A percentile compares a stretch with the other conserved stretches of the same genome.
phyloP scores from a whole-genome alignment of 2,888 invertebrate genomes.

The Oegoconia quadripuncta region DNA sequence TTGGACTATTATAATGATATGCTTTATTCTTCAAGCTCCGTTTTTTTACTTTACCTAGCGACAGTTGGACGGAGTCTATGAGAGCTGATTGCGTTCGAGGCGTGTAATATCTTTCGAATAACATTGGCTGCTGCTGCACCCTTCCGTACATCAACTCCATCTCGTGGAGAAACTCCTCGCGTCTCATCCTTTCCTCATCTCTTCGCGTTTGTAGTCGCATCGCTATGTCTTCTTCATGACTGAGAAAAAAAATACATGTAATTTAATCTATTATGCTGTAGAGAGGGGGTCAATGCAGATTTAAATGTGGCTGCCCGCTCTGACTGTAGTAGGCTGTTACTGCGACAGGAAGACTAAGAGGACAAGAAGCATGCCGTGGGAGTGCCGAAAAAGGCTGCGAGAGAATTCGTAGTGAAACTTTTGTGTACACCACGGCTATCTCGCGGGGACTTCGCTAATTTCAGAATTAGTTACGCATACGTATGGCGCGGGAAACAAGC shows the following conservation, averaged over 20 bases:
- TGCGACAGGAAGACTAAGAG: no score
- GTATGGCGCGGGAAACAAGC: no score
- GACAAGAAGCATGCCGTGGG: no score
- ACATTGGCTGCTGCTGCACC: conserved; percentile 83
- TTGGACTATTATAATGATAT: conserved; percentile 47
- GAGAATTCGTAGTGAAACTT: no score
- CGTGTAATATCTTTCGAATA: conserved; percentile 84
- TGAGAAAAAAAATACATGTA: conserved; percentile 25
- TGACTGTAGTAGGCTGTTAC: no score
- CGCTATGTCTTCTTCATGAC: conserved; percentile 83
- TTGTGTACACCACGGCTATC: no score
- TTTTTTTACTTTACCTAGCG: conserved; percentile 62
- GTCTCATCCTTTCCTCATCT: conserved; percentile 83
- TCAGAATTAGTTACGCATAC: no score
- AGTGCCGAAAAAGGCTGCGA: no score
- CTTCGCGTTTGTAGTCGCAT: conserved; percentile 82
- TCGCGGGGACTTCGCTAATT: no score
- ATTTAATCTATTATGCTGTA: conserved; percentile 5
- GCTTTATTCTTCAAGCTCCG: conserved; percentile 36
- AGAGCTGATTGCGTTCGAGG: conserved; percentile 60
- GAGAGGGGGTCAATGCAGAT: no score
- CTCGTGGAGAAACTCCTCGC: conserved; percentile 83
- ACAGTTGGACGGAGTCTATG: conserved; percentile 49
- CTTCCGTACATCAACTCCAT: conserved; percentile 86
- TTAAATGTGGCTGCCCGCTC: no score